Percentiles rank a stretch among this genome's conserved stretches.
These are phyloP conservation scores for Muricea muricata DNA, from an alignment of 92 coral and sea anemone genomes.

Conservation along the genomic window DNA sequence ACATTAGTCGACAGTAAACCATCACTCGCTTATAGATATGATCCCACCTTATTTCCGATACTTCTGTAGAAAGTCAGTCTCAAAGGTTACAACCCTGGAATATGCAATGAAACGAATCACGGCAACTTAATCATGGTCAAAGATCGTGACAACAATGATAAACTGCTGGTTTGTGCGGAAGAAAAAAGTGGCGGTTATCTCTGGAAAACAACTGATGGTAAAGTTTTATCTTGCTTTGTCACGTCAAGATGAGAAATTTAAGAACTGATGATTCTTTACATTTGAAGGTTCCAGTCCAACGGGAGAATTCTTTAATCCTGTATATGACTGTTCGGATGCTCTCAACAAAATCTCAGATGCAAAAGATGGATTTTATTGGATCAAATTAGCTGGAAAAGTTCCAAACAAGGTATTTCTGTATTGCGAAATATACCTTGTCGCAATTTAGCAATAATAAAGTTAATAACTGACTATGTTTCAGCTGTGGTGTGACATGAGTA, in stretches of 20 bases:
- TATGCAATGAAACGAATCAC: neutral
- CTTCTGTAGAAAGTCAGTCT: too few relatives aligned
- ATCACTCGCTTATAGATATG: too few relatives aligned
- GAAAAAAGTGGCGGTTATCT: neutral
- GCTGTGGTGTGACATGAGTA: neutral
- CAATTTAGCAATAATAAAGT: too few relatives aligned
- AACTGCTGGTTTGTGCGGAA: neutral
- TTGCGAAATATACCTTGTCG: neutral
- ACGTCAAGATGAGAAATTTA: too few relatives aligned
- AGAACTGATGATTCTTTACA: too few relatives aligned
- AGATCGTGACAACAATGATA: neutral
- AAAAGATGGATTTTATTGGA: neutral
- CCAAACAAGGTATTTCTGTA: neutral
- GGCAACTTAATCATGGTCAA: neutral
- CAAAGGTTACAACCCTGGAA: neutral
- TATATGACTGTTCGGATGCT: too few relatives aligned
- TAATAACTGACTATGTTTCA: neutral
- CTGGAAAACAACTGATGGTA: neutral
- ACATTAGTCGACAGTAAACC: too few relatives aligned
- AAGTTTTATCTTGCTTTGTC: too few relatives aligned
- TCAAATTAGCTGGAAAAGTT: neutral
- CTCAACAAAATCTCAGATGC: too few relatives aligned
- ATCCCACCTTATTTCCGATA: too few relatives aligned
- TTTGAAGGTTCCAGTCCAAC: neutral
- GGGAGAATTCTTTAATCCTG: neutral